Conservation (phyloP, 2,797 vertebrate species). For the Aeoliscus strigatus region DNA sequence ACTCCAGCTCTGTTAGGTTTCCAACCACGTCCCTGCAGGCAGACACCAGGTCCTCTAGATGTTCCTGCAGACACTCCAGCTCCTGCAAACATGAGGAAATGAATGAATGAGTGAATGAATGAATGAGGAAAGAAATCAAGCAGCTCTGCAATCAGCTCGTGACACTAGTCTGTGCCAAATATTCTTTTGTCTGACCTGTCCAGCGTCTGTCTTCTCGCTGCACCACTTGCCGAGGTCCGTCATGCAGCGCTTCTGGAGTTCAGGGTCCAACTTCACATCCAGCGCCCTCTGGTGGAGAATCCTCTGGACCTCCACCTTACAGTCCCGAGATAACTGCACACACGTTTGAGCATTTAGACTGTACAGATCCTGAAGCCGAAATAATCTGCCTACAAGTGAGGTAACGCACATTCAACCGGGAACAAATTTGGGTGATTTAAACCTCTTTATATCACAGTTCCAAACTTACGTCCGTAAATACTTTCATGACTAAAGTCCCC, state of each 20-base stretch:
- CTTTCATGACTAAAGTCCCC: too few relatives aligned
- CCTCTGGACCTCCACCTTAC: constrained; percentile 91
- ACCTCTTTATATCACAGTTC: too few relatives aligned
- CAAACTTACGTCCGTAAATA: too few relatives aligned
- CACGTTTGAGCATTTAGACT: too few relatives aligned
- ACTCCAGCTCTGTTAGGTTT: constrained; percentile 93
- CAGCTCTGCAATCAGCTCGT: too few relatives aligned
- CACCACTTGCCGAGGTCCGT: constrained; percentile 97
- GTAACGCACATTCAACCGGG: too few relatives aligned
- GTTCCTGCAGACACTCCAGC: constrained; percentile 94
- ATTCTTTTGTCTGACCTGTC: constrained; percentile 64
- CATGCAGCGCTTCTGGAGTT: constrained; percentile 91
- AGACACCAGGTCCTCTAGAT: constrained; percentile 85
- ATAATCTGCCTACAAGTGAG: too few relatives aligned
- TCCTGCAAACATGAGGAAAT: constrained; percentile 60
- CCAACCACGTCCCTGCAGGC: constrained; percentile 89
- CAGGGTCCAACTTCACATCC: constrained; percentile 93
- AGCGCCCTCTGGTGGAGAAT: constrained; percentile 95
- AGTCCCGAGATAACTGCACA: constrained; percentile 88
- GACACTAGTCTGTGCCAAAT: too few relatives aligned
- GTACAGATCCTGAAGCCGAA: too few relatives aligned
- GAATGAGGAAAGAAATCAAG: too few relatives aligned
- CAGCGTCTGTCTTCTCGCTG: constrained; percentile 90
- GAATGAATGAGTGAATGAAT: too few relatives aligned
- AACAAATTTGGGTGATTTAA: too few relatives aligned